These are phyloP conservation scores for Oncopodura yosiiana DNA, from an alignment of 1,140 invertebrate genomes.

Conservation along the genomic window DNA sequence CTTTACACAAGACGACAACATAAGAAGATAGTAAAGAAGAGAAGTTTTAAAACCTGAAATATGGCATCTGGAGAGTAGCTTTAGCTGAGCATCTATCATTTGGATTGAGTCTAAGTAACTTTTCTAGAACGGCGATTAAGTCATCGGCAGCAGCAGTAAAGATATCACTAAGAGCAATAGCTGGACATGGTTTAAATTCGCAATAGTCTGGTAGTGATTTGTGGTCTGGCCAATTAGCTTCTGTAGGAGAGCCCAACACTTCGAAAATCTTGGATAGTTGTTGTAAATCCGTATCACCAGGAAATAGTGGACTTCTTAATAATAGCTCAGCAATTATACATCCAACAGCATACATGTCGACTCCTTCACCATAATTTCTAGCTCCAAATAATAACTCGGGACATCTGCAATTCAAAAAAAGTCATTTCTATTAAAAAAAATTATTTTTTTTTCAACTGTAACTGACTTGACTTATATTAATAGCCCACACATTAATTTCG, in stretches of 20 bases:
- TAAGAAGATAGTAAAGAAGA: not conserved
- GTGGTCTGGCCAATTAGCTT: conserved; percentile 84
- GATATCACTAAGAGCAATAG: conserved; percentile 76
- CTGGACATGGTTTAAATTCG: conserved; percentile 75
- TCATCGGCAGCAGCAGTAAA: conserved; percentile 93
- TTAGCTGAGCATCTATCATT: conserved; percentile 69
- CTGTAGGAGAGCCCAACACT: conserved; percentile 79
- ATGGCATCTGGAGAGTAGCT: conserved; percentile 68
- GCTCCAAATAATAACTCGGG: conserved; percentile 95
- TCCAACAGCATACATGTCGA: conserved; percentile 98
- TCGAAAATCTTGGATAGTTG: conserved; percentile 92
- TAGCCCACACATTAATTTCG: not conserved
- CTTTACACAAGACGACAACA: not conserved
- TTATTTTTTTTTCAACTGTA: conserved; percentile 6
- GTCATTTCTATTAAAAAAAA: not conserved
- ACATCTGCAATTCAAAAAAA: conserved; percentile 48
- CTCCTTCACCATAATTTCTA: conserved; percentile 81
- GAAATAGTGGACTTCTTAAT: conserved; percentile 81
- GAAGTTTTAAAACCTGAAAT: conserved; percentile 53
- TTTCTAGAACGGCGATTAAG: conserved; percentile 71
- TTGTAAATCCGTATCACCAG: conserved; percentile 93
- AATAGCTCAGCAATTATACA: conserved; percentile 95
- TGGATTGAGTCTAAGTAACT: conserved; percentile 75
- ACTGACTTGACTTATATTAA: not conserved
- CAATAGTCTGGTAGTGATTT: conserved; percentile 81